Conservation (phyloP, 2,113 vertebrate species). For the Eurypyga helias region DNA sequence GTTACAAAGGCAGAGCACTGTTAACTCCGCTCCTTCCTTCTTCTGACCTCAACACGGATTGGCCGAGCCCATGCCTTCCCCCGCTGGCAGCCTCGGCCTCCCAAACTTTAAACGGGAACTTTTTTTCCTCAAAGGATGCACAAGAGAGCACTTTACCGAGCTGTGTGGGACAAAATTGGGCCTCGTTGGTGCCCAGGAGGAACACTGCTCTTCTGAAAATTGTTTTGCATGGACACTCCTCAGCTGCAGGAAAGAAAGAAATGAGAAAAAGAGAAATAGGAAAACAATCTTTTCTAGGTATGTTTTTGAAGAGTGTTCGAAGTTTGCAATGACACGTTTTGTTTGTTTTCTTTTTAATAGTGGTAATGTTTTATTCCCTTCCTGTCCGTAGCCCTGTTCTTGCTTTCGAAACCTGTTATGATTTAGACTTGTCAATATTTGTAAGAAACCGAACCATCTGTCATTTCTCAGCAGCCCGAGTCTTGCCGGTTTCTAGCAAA, state of each 20-base stretch:
- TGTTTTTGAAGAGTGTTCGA: constrained; percentile 51
- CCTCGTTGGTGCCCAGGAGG: not conserved
- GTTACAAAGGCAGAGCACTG: constrained; percentile 34
- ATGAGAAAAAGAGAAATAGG: no score
- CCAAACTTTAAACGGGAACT: constrained; percentile 21
- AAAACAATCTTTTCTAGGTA: constrained; percentile 47
- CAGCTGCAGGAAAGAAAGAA: not conserved
- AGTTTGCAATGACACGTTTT: constrained; percentile 24
- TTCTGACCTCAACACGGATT: constrained; percentile 39
- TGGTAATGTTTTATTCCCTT: constrained; percentile 28
- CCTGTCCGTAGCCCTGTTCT: constrained; percentile 30
- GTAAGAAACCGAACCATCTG: constrained; percentile 27
- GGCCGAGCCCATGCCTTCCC: not conserved
- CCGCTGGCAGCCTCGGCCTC: not conserved
- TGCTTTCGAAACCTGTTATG: constrained; percentile 57
- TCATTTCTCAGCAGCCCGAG: constrained; percentile 48
- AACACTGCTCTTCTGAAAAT: constrained; percentile 66
- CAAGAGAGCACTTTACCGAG: constrained; percentile 72
- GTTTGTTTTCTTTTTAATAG: constrained; percentile 41
- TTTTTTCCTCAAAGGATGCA: constrained; percentile 52
- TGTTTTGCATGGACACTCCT: constrained; percentile 68
- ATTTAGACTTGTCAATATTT: constrained; percentile 39
- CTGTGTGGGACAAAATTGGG: constrained; percentile 30
- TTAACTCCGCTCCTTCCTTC: constrained; percentile 10
- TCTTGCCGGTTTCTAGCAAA: constrained; percentile 57